Base-by-base conservation (phyloP, 2,797 vertebrate genomes). In the Sebastes itinus region DNA sequence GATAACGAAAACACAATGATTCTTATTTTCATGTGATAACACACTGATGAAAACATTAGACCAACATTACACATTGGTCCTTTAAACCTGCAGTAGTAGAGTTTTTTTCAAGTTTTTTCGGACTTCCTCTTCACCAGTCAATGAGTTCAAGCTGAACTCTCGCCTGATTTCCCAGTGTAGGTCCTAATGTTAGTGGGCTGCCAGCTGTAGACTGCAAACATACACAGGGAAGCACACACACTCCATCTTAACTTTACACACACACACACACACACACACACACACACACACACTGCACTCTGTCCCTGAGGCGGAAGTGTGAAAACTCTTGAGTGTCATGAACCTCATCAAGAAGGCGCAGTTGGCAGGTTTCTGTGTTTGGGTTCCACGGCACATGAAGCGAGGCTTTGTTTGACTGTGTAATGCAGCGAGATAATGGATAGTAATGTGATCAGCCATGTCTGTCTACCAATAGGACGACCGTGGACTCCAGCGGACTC, bases 351-450 rank as follows among this genome's bases (percentile, higher is more conserved):
- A 69, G 67, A 12, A 75, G 32, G 63, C 16, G 14, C 25, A 27
- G 62, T 56, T n/a, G 80, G 66, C n/a, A 13, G 18, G 35, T 64
- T 62, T 79, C 67, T 68, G 35, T 91, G 84, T 91, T 87, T 92
- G 87, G 87, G 84, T 86, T 90, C 70, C 6, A 22, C n/a, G 82
- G 72, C 85, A 88, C 78, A 71, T 87, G 88, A 88, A 77, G 49
- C 0, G 14, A 75, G 46, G 49, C 22, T 81, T 74, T 93, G 91
- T 94, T 93, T 93, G 90, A 84, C 85, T 82, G 88, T 93, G 72
- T 91, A 92, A 92, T 92, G 78, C 71, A 84, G 87, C 77, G 80
- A 87, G 86, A 90, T 93, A 89, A 92, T 93, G 92, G 90, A 83
- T 59, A 80, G 75, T 88, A 84, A 91, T 81, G 87, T 64, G 62